Percentiles rank a stretch among this genome's conserved stretches.
These are phyloP conservation scores for Rhineura floridana DNA, from an alignment of 2,113 vertebrate genomes.

Conservation along the genomic window DNA sequence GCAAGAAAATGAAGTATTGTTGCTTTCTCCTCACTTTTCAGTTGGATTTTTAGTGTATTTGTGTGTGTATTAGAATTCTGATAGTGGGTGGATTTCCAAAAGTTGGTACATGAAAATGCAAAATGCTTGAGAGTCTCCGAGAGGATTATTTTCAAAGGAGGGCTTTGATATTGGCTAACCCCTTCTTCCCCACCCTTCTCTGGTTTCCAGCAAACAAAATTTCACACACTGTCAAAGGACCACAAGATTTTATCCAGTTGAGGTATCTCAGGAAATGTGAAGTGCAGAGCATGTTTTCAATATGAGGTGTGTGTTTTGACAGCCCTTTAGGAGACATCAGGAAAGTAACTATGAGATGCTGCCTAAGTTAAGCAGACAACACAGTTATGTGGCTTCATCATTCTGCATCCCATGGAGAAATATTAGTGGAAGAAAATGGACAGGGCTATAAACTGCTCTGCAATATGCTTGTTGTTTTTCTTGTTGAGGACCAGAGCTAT, in stretches of 20 bases:
- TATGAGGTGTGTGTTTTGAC: not conserved
- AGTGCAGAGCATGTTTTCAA: not conserved
- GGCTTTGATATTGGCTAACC: not conserved
- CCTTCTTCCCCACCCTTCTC: not conserved
- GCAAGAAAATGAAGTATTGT: not conserved
- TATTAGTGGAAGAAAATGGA: not conserved
- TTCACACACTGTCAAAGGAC: not conserved
- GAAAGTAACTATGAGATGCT: not conserved
- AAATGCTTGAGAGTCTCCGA: not conserved
- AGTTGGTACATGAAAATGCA: not conserved
- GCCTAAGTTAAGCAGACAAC: not conserved
- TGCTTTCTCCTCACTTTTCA: conserved; percentile 31
- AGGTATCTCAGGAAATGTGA: not conserved
- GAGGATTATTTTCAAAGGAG: not conserved
- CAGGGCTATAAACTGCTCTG: not conserved
- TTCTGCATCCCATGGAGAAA: not conserved
- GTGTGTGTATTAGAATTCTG: conserved; percentile 2
- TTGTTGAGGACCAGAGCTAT: not conserved
- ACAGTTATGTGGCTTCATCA: not conserved
- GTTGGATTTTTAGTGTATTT: conserved; percentile 8
- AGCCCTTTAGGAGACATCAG: not conserved
- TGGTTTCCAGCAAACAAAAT: not conserved
- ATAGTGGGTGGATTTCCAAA: not conserved
- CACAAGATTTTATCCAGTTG: not conserved
- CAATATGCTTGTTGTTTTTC: not conserved